A percentile compares a stretch with the other conserved stretches of the same genome.
Conservation (phyloP, 2,113 vertebrate species). For the Sylvilagus bachmani region DNA sequence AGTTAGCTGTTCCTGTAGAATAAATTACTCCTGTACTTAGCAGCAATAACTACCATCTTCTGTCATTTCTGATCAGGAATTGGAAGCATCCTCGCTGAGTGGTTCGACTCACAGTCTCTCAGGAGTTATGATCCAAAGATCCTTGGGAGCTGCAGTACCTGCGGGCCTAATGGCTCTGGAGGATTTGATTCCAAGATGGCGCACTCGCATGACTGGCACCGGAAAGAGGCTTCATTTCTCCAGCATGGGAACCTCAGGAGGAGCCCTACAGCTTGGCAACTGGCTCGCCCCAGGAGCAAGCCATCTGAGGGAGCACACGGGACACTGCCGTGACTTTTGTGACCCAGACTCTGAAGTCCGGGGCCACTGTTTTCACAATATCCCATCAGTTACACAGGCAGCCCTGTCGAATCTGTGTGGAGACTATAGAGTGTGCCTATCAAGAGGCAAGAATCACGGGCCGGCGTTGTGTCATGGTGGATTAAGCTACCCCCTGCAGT, state of each 20-base stretch:
- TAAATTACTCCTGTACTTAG: neutral
- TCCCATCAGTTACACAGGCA: neutral
- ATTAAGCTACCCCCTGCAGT: neutral
- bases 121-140: neutral
- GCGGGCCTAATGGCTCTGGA: neutral
- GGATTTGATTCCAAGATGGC: neutral
- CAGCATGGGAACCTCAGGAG: neutral
- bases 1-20: neutral
- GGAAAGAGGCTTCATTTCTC: neutral
- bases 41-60: neutral
- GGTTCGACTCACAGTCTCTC: neutral
- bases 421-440: neutral
- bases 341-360: neutral
- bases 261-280: neutral
- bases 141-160: neutral
- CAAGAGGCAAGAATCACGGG: neutral
- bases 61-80: neutral
- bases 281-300: neutral
- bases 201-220: neutral
- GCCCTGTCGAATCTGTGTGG: neutral
- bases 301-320: neutral
- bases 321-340: neutral
- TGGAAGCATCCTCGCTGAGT: neutral
- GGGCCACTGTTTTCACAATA: neutral
- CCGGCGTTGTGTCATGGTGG: neutral